Evolutionary conservation across 2,888 invertebrate species (phyloP), one percentile per base, ranked within the genome.

Genomic region (Dicyrtomina minuta): DNA sequence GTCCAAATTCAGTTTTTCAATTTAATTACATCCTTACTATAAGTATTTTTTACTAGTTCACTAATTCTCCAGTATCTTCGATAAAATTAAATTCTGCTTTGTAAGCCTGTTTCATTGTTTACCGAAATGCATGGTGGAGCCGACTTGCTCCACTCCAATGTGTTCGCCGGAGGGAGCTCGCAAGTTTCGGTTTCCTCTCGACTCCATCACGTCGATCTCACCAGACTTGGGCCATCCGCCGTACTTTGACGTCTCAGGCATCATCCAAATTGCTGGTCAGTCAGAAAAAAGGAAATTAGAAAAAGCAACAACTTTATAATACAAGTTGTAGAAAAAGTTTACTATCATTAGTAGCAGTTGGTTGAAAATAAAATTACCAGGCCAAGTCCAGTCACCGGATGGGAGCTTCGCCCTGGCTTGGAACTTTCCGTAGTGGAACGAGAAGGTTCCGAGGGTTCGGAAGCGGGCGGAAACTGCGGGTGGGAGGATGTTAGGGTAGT

Each of bases 201-300:
- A 83, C 75, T 87, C 87, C 0, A 90, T 90, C 15, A 93, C 83
- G 56, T 90, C 87, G 46, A 93, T 85, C 79, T 90, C 85, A 0
- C 91, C 90, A 0, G 90, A 90, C 4, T 86, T 80, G 0, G 89
- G 89, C 89, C 89, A 90, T 1, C 59, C 65, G 1, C 75, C 74
- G 27, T 75, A 75, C 24, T n/a, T 60, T 17, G 43, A 43, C 15
- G 67, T 49, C 49, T 74, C 74, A 12, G 75, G 75, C 15, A 74
- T 22, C 69, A 75, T 66, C 75, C 75, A 75, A 60, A 75, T 66
- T 8, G 74, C 75, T n/a, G n/a, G n/a, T n/a, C n/a, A n/a, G n/a
- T n/a, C n/a, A n/a, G n/a, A n/a, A n/a, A n/a, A n/a, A n/a, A n/a
- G n/a, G n/a, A n/a, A n/a, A n/a, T n/a, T 69, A 49, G 8, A 44